A percentile compares a stretch with the other conserved stretches of the same genome.
These are phyloP conservation scores for Lasioglossum baleicum DNA, from an alignment of 1,140 invertebrate genomes.

Conservation along the genomic window DNA sequence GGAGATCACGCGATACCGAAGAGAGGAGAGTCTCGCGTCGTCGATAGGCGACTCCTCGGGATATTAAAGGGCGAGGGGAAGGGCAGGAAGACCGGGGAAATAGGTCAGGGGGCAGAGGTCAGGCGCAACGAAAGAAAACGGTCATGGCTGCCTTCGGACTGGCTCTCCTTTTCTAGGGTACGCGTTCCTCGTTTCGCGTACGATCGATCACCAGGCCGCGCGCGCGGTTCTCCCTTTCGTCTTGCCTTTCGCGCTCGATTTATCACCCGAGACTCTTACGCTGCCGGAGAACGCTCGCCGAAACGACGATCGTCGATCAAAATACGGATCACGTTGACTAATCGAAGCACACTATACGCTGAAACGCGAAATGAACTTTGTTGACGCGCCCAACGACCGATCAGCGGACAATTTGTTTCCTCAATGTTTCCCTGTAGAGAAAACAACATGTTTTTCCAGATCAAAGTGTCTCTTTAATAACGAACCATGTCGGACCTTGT, in stretches of 20 bases:
- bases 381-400: not conserved
- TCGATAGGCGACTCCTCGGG: not conserved
- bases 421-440: too few species aligned
- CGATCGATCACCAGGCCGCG: conserved; percentile 35
- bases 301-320: conserved; percentile 22
- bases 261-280: conserved; percentile 13
- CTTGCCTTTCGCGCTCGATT: conserved; percentile 42
- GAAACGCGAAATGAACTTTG: not conserved
- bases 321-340: conserved; percentile 5
- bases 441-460: too few species aligned
- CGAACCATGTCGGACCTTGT: too few species aligned
- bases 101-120: conserved; percentile 54
- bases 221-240: conserved; percentile 19
- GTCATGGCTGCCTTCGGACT: conserved; percentile 42
- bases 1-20: not conserved
- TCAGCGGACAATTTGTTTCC: too few species aligned
- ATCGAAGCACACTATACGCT: not conserved
- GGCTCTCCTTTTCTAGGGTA: conserved; percentile 4
- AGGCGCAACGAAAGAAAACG: conserved; percentile 49
- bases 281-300: not conserved
- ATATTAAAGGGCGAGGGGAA: not conserved
- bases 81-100: conserved; percentile 35
- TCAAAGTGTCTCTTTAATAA: too few species aligned
- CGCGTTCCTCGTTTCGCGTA: not conserved
- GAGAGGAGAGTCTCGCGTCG: not conserved